Conservation (phyloP, 64 coral and sea anemone species). For the Montipora efflorescens region DNA sequence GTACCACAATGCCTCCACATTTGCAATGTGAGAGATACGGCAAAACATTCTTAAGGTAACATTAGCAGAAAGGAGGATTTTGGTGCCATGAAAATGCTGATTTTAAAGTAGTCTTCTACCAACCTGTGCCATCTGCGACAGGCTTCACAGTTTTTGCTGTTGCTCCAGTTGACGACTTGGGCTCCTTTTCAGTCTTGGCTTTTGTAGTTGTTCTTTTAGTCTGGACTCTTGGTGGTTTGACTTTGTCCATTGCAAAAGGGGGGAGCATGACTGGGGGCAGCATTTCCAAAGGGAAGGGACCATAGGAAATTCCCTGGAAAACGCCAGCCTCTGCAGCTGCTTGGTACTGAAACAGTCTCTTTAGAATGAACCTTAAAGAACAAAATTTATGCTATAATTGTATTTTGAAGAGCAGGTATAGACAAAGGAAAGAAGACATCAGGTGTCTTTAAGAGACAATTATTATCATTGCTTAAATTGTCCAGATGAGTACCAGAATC, state of each 20-base stretch:
- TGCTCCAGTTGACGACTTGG: not conserved
- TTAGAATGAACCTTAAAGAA: conserved; percentile 61
- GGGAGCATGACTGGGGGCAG: conserved; percentile 34
- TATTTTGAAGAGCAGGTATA: too few relatives aligned
- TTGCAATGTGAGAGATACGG: too few relatives aligned
- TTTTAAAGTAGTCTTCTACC: not conserved
- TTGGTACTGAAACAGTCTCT: conserved; percentile 77
- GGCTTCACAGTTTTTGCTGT: conserved; percentile 22
- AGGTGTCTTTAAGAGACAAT: too few relatives aligned
- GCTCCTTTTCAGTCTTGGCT: conserved; percentile 29
- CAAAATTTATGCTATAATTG: not conserved
- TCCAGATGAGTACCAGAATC: too few relatives aligned
- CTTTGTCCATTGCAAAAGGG: conserved; percentile 10
- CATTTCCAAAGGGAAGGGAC: conserved; percentile 2
- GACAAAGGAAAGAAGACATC: too few relatives aligned
- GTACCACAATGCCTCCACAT: too few relatives aligned
- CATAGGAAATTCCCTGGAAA: conserved; percentile 13
- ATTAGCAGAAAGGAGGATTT: too few relatives aligned
- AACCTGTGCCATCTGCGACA: conserved; percentile 14
- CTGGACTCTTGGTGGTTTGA: conserved; percentile 54
- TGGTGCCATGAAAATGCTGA: not conserved
- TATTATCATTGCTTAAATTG: too few relatives aligned
- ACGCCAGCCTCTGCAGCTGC: conserved; percentile 70
- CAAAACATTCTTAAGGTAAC: too few relatives aligned
- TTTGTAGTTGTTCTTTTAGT: conserved; percentile 26